These are phyloP conservation scores for Polylopha cassiicola DNA, from an alignment of 2,888 invertebrate genomes.

Conservation along the genomic window DNA sequence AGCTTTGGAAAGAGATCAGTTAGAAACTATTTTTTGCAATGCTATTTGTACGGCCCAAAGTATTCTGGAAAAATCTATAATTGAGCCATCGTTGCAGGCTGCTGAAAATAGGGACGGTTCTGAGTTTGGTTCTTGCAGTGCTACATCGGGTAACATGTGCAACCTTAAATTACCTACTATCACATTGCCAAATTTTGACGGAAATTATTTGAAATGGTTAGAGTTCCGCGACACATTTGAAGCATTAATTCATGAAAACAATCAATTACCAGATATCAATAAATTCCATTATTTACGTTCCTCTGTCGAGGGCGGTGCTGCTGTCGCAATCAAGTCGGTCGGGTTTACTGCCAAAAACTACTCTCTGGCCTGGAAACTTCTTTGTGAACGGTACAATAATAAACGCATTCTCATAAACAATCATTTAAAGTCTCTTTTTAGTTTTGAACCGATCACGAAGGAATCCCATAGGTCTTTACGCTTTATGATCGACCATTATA, in stretches of 20 bases:
- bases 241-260: slow-evolving; percentile 2
- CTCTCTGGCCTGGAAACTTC: slow-evolving; percentile 11
- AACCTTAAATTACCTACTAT: slow-evolving; percentile 13
- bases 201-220: slow-evolving; percentile 17
- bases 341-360: slow-evolving; percentile 9
- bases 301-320: slow-evolving; percentile 3
- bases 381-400: neutral
- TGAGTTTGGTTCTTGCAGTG: neutral
- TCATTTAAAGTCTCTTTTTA: neutral
- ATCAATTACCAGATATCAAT: slow-evolving; percentile 1
- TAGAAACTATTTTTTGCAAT: too few relatives aligned
- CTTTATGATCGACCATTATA: too few relatives aligned
- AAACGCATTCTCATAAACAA: neutral
- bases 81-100: too few relatives aligned
- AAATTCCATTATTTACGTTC: slow-evolving; percentile 6
- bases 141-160: too few relatives aligned
- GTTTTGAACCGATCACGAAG: too few relatives aligned
- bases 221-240: slow-evolving; percentile 19
- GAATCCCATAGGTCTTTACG: too few relatives aligned
- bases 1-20: too few relatives aligned
- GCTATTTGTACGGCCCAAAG: too few relatives aligned
- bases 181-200: slow-evolving; percentile 17
- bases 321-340: neutral
- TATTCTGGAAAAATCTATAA: too few relatives aligned
- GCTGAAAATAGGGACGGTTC: neutral